Percentiles rank a stretch among this genome's conserved stretches.
phyloP scores from a whole-genome alignment of 2,797 vertebrate species.

The Poeciliopsis paucimaculata region DNA sequence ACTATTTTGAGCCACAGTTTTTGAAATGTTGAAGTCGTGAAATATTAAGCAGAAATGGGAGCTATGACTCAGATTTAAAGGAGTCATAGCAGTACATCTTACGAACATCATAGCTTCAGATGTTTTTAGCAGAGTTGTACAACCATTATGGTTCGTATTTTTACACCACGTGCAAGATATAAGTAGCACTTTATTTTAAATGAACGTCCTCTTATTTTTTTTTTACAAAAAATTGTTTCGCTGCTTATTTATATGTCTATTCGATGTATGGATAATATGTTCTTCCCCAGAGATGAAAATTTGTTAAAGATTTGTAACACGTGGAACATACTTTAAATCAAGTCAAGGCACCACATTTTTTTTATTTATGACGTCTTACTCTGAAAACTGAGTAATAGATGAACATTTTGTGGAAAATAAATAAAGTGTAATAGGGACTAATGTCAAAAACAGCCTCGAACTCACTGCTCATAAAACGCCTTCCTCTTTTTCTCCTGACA shows the following conservation, averaged over 20 bases:
- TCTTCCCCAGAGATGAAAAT: constrained; percentile 37
- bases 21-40: constrained; percentile 43
- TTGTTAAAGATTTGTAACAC: constrained; percentile 17
- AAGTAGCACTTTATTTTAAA: constrained; percentile 54
- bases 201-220: constrained; percentile 45
- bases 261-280: neutral
- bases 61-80: constrained; percentile 72
- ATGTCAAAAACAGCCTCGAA: constrained; percentile 64
- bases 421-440: constrained; percentile 35
- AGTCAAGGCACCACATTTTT: constrained; percentile 2
- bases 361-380: constrained; percentile 35
- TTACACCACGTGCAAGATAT: constrained; percentile 49
- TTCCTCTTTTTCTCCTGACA: constrained; percentile 65
- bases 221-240: constrained; percentile 22
- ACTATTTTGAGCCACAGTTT: constrained; percentile 36
- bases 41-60: constrained; percentile 44
- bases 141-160: constrained; percentile 52
- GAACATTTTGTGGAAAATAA: constrained; percentile 28
- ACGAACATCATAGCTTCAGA: too few relatives aligned
- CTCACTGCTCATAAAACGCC: constrained; percentile 60
- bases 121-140: constrained; percentile 59
- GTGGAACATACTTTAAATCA: constrained; percentile 23
- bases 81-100: too few relatives aligned
- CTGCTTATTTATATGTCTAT: constrained; percentile 15
- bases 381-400: constrained; percentile 9